Conservation (phyloP, 1,140 invertebrate genomes). For the Plutomurus gul region DNA sequence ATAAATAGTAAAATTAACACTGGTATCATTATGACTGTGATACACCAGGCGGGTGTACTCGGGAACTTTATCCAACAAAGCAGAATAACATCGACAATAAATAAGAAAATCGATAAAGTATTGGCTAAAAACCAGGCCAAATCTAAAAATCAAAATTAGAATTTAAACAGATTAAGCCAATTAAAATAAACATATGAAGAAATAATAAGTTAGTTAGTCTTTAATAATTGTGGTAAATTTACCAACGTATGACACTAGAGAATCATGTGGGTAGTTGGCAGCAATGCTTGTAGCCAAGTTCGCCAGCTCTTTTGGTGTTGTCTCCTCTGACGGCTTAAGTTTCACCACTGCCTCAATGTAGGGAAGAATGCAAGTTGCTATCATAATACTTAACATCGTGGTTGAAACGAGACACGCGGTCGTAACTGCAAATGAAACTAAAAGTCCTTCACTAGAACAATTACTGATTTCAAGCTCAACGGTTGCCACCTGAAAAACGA, state of each 20-base stretch:
- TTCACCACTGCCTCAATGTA: conserved; percentile 51
- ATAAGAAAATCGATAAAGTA: conserved; percentile 62
- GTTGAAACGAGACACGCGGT: conserved; percentile 47
- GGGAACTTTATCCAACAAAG: conserved; percentile 63
- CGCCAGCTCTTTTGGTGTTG: not conserved
- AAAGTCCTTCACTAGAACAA: conserved; percentile 1
- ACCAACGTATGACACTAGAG: conserved; percentile 48
- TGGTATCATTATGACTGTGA: conserved; percentile 63
- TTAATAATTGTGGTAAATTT: no score
- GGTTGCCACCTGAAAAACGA: conserved; percentile 45
- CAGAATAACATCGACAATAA: conserved; percentile 67
- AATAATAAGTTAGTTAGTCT: not conserved
- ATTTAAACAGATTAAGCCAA: not conserved
- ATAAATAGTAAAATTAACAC: conserved; percentile 62
- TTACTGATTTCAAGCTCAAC: conserved; percentile 48
- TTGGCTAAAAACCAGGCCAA: conserved; percentile 49
- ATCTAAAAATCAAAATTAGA: no score
- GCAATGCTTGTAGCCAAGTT: conserved; percentile 1
- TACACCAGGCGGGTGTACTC: conserved; percentile 57
- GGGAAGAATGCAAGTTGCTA: conserved; percentile 48
- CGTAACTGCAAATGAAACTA: conserved; percentile 45
- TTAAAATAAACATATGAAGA: not conserved
- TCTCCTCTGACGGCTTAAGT: not conserved
- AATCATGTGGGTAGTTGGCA: conserved; percentile 42
- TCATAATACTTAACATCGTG: conserved; percentile 47